A percentile compares a stretch with the other conserved stretches of the same genome.
phyloP scores from a whole-genome alignment of 2,797 vertebrate genomes.

The Eulemur albifrons region DNA sequence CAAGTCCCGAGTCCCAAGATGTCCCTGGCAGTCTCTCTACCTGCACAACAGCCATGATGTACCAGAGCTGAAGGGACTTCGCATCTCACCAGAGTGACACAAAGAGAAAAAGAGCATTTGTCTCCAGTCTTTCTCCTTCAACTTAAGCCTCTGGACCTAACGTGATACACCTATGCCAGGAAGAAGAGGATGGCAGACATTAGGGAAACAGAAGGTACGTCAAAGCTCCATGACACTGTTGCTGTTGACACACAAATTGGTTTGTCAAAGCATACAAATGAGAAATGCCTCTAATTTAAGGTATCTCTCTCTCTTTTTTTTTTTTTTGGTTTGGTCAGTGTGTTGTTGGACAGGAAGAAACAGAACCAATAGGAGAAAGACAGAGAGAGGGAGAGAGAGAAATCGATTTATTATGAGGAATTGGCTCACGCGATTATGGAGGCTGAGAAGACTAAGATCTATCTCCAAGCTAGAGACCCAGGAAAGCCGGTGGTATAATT shows the following conservation, averaged over 20 bases:
- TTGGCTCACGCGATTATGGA: not conserved
- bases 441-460: not conserved
- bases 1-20: not conserved
- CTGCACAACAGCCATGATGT: not conserved
- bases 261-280: slow-evolving; percentile 60
- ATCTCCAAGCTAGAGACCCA: not conserved
- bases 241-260: not conserved
- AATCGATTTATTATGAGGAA: not conserved
- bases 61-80: not conserved
- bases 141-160: not conserved
- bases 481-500: not conserved
- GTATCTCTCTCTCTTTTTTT: slow-evolving; percentile 43
- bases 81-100: not conserved
- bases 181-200: not conserved
- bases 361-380: not conserved
- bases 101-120: not conserved
- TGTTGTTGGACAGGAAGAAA: not conserved
- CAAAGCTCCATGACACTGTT: not conserved
- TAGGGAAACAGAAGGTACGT: not conserved
- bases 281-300: slow-evolving; percentile 75
- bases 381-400: not conserved
- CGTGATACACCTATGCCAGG: no score
- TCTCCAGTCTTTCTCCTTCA: not conserved
- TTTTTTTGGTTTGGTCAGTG: not conserved
- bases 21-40: not conserved